Conservation (phyloP, 2,113 vertebrate species). For the Chaetura pelagica region DNA sequence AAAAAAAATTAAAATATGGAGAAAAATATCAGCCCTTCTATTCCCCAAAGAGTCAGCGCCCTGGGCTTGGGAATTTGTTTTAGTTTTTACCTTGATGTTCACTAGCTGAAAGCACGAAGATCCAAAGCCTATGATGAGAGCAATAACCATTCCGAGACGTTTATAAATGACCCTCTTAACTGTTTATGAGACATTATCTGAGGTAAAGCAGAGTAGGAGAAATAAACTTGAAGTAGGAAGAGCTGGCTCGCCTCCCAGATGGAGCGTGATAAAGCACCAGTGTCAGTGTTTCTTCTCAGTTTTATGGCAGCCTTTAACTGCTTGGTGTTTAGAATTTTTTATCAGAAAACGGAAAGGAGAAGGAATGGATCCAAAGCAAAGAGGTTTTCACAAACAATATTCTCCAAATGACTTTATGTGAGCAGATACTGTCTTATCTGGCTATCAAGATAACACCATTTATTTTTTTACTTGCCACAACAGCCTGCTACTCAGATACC, state of each 20-base stretch:
- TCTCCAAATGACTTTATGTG: constrained; percentile 78
- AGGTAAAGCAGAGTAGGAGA: constrained; percentile 85
- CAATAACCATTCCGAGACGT: constrained; percentile 75
- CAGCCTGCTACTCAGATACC: constrained; percentile 79
- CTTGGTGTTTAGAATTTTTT: constrained; percentile 86
- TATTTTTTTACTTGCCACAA: constrained; percentile 71
- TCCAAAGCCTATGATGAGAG: constrained; percentile 69
- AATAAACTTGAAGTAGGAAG: constrained; percentile 88
- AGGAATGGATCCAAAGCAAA: constrained; percentile 79
- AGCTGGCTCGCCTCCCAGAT: constrained; percentile 79
- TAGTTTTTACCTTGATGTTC: constrained; percentile 65
- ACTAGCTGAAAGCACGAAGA: constrained; percentile 30
- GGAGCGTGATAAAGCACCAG: constrained; percentile 80
- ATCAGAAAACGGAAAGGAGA: constrained; percentile 86
- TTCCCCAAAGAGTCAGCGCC: background rate
- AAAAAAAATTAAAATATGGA: background rate
- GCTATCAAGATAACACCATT: constrained; percentile 90
- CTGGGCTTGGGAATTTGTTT: constrained; percentile 31
- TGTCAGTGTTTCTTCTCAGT: constrained; percentile 79
- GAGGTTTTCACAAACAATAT: constrained; percentile 84
- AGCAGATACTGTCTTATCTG: constrained; percentile 89
- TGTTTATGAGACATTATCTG: constrained; percentile 85
- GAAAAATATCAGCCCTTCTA: background rate
- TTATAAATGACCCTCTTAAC: constrained; percentile 86
- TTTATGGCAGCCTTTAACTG: constrained; percentile 90